phyloP scores from a whole-genome alignment of 2,113 vertebrate genomes.

The Erythrocebus patas region DNA sequence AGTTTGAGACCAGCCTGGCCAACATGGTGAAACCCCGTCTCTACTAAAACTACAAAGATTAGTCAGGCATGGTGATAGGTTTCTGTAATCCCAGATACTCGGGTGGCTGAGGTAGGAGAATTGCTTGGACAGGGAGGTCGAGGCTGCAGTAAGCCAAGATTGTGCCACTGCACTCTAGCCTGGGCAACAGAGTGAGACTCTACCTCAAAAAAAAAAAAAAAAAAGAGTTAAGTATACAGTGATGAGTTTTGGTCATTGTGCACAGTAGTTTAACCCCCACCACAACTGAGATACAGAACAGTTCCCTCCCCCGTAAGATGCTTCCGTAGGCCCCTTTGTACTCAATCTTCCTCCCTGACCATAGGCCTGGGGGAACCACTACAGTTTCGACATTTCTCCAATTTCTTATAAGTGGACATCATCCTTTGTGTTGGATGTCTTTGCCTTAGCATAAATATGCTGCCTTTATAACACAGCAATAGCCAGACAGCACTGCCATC shows the following conservation, averaged over 20 bases:
- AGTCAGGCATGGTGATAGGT: too few relatives aligned
- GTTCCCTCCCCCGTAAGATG: background rate
- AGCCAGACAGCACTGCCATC: background rate
- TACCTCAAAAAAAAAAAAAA: too few relatives aligned
- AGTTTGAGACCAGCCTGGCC: too few relatives aligned
- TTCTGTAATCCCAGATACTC: too few relatives aligned
- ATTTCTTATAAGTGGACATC: background rate
- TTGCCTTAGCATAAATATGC: background rate
- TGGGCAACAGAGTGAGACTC: too few relatives aligned
- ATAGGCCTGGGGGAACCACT: background rate
- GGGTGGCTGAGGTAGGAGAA: too few relatives aligned
- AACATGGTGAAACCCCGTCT: too few relatives aligned
- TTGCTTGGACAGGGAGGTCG: too few relatives aligned
- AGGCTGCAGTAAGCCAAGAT: too few relatives aligned
- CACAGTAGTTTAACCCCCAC: background rate
- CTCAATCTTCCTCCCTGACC: background rate
- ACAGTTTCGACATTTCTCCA: background rate
- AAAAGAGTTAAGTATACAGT: background rate
- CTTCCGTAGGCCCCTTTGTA: background rate
- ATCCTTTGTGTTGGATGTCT: background rate
- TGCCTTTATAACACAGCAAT: background rate
- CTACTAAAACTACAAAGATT: too few relatives aligned
- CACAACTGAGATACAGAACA: background rate
- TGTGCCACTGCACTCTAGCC: too few relatives aligned
- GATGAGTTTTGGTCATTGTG: background rate